Evolutionary conservation across 2,888 invertebrate species (phyloP), one percentile per base, ranked within the genome.

Genomic region (Idaea straminata): DNA sequence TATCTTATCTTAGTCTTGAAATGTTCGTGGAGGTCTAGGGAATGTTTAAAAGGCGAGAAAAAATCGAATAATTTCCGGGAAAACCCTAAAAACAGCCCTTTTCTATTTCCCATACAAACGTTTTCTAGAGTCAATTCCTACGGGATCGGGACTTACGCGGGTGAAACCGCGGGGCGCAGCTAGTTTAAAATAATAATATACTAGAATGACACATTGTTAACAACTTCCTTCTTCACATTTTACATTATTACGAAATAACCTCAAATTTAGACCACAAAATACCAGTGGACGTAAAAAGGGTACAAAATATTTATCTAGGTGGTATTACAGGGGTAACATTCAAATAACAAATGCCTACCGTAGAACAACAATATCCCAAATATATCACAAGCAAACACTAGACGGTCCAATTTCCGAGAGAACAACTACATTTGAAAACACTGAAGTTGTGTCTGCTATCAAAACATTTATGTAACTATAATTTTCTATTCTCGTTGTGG

Each of bases 291-390:
- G 80, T 80, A 82, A 16, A 85, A 84, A 83, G 83, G 83, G 83
- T 82, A 80, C 78, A 79, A 81, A 79, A 83, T 84, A 85, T 86
- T 83, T 84, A 86, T 86, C 78, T 82, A 82, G 83, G 82, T 77
- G 78, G 79, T 78, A 82, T 84, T 85, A 85, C 82, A 84, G 82
- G 79, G 78, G 81, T 74, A 79, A 79, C 79, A 83, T 85, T 82
- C 79, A 78, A 82, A 83, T 86, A 86, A 86, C 82, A 86, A 85
- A 86, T 86, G 82, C 77, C 77, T 78, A 79, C 77, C 78, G 74
- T 80, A 80, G 79, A 78, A 72, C 74, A 80, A 85, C 82, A 84
- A 84, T 84, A 80, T 81, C 78, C 76, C 69, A 73, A 78, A 83
- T 84, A 83, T 81, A 84, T 83, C 81, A 82, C 77, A 74, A 74